Base-by-base conservation (phyloP, 2,797 vertebrate genomes). In the Danionella dracula region DNA sequence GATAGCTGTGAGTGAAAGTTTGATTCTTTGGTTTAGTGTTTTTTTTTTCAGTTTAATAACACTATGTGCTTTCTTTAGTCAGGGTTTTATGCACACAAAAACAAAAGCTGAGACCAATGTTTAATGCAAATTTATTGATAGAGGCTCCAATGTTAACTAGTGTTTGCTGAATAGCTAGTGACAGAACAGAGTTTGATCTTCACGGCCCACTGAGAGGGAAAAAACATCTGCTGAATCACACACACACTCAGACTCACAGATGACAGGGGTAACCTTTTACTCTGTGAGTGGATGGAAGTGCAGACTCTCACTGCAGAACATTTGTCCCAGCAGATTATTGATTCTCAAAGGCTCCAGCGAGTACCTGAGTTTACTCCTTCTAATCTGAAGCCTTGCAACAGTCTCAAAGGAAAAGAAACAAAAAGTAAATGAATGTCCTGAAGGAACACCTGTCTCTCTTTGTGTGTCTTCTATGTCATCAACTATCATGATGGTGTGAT, bases 191-290 rank as follows among this genome's bases (percentile, higher is more conserved):
- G 9, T 41, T 32, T 62, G n/a, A 23, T 55, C 41, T 55, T 54
- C 45, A 38, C n/a, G 12, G 50, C 23, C 49, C 51, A 40, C 46
- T 61, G 61, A 42, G 40, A 64, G 27, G 34, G 29, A 54, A 53
- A 44, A 54, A 23, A 44, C 49, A 65, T 44, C 17, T 53, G 16
- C 21, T 34, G 37, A 40, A 41, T 40, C 49, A 51, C 46, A 44
- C 48, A 23, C 54, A 40, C 50, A 15, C 38, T 44, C 20, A 45
- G 27, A 45, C 40, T 37, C 27, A 16, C 41, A 57, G 35, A 70
- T 63, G 61, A 64, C 61, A 64, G 42, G 48, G 15, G 48, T 64
- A 61, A 48, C 50, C 23, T 63, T 13, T 69, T 32, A 42, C 34
- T 56, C 42, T 15, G 17, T 34, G 68, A 7, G 37, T 32, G 29